Evolutionary conservation across 2,113 vertebrate species (phyloP), one percentile per base, ranked within the genome.

Genomic region (Pomatostomus ruficeps): DNA sequence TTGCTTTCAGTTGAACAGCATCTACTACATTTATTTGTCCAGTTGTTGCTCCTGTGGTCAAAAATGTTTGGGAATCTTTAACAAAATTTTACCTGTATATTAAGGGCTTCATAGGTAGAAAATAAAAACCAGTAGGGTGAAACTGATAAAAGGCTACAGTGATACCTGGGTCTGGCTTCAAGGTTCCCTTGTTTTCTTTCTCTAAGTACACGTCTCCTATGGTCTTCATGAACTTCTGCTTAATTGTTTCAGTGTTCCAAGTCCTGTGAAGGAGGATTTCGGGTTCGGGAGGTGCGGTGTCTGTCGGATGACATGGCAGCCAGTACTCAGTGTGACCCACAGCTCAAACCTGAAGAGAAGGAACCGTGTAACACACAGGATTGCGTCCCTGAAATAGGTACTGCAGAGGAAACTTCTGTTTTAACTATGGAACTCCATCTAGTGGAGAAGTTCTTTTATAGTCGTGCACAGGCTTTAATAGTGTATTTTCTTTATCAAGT

Each of bases 261-360:
- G 93, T 98, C 98, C 17, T 99, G 99, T 55, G 99, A 99, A 94
- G 98, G 98, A 1, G 99, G 99, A 40, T 99, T 99, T 93, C 98
- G 99, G 16, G 98, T 99, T 57, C 98, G 99, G 67, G 99, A 99
- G 96, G 99, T 99, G 8, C 98, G 99, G 26, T 99, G 99, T 74
- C 98, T 99, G 9, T 98, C 98, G 1, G 99, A 99, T 31, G 98
- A 99, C 91, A 98, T 98, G 98, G 95, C 95, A 75, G 95, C 98
- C 49, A 98, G 98, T 14, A 97, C 98, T 35, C 97, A 93, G 58
- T 99, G 99, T 70, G 98, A 99, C 8, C 94, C 97, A 59, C 98
- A 97, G 76, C 75, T 98, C 59, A 99, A 98, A 92, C 99, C 99
- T n/a, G 95, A 96, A 21, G 97, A 98, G 48, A 98, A 93, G 81